Evolutionary conservation across 2,797 vertebrate genomes (phyloP).

Genomic region (Molothrus aeneus): DNA sequence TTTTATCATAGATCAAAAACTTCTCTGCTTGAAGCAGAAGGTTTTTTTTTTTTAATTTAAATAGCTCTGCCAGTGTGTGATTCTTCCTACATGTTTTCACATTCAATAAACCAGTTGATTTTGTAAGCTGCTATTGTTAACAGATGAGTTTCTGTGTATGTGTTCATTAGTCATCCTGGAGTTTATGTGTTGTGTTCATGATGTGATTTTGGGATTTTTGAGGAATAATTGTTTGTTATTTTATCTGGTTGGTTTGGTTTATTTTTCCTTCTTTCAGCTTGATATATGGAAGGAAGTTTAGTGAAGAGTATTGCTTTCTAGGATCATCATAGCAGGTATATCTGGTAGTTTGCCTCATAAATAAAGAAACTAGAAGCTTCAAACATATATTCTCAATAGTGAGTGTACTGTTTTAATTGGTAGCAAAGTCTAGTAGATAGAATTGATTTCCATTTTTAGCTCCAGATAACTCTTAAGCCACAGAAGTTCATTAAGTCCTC

Average conservation of each 20-base stretch:
- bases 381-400: neutral
- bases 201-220: neutral
- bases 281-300: neutral
- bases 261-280: neutral
- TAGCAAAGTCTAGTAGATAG: neutral
- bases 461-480: neutral
- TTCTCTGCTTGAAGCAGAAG: neutral
- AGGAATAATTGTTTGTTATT: neutral
- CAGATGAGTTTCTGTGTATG: neutral
- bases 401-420: neutral
- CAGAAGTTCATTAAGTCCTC: neutral
- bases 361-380: neutral
- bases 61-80: neutral
- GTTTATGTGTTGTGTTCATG: neutral
- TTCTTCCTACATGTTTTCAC: neutral
- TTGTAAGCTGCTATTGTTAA: neutral
- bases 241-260: neutral
- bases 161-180: neutral
- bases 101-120: neutral
- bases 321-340: neutral
- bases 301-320: neutral
- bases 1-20: neutral
- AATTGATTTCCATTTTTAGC: neutral
- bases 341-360: neutral
- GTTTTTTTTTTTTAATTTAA: conserved; percentile 1